A percentile compares a stretch with the other conserved stretches of the same genome.
Evolutionary conservation across 2,797 vertebrate species (phyloP).

Genomic region (Dendrocincla tyrannina): DNA sequence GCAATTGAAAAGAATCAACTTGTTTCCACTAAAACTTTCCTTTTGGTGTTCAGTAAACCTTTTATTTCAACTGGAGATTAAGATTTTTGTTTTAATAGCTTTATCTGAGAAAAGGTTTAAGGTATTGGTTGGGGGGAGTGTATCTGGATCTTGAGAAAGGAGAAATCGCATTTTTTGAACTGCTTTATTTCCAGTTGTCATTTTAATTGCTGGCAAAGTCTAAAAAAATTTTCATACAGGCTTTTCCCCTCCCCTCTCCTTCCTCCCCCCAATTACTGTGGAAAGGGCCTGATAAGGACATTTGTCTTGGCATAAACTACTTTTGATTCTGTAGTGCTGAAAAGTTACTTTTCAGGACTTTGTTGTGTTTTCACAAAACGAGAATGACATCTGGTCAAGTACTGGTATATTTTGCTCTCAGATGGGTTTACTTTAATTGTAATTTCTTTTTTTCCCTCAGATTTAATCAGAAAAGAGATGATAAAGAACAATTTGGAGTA

Average conservation of each 20-base stretch:
- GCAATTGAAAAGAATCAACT: not conserved
- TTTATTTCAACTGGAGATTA: not conserved
- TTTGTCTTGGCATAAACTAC: not conserved
- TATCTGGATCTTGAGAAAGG: not conserved
- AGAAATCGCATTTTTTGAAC: not conserved
- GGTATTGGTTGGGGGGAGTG: not conserved
- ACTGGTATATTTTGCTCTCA: not conserved
- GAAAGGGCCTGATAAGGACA: not conserved
- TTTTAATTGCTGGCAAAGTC: not conserved
- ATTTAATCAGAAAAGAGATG: not conserved
- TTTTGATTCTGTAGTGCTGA: not conserved
- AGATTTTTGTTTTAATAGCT: not conserved
- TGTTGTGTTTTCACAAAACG: not conserved
- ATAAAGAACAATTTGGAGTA: not conserved
- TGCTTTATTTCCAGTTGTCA: not conserved
- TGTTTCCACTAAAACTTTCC: not conserved
- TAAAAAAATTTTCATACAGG: not conserved
- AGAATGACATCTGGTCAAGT: not conserved
- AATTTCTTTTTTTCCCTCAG: not conserved
- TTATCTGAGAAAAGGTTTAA: not conserved
- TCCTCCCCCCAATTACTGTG: not conserved
- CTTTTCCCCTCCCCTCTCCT: not conserved
- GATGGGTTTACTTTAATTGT: not conserved
- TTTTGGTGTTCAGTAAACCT: not conserved
- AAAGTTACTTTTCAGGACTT: not conserved